A percentile compares a stretch with the other conserved stretches of the same genome.
Evolutionary conservation across 2,888 invertebrate genomes (phyloP).

Genomic region (Lochmaea crataegi): DNA sequence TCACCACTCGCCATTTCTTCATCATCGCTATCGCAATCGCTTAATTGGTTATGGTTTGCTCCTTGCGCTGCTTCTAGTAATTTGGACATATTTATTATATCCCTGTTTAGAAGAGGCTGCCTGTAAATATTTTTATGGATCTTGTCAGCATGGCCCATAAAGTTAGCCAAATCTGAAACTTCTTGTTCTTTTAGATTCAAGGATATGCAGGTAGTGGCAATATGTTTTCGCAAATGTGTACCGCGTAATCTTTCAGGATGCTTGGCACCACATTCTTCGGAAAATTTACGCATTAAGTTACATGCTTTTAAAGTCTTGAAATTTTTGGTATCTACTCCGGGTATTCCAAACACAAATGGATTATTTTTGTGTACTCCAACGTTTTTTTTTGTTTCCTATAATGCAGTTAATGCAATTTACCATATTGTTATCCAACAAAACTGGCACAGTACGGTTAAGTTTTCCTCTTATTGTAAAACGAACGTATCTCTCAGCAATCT

Average conservation of each 20-base stretch:
- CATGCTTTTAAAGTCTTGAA: background rate
- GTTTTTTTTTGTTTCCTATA: background rate
- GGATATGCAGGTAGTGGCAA: slow-evolving; percentile 50
- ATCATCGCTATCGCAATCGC: background rate
- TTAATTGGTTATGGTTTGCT: background rate
- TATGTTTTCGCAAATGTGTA: slow-evolving; percentile 49
- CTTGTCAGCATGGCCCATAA: slow-evolving; percentile 51
- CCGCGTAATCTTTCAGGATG: slow-evolving; percentile 46
- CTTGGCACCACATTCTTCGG: slow-evolving; percentile 48
- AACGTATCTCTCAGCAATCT: background rate
- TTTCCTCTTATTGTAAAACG: slow-evolving; percentile 1
- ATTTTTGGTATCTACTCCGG: background rate
- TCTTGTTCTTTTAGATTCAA: slow-evolving; percentile 46
- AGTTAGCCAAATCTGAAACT: slow-evolving; percentile 48
- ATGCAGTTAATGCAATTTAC: slow-evolving; percentile 4
- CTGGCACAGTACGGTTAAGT: slow-evolving; percentile 2
- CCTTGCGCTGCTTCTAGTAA: slow-evolving; percentile 47
- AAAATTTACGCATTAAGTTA: slow-evolving; percentile 45
- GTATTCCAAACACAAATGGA: background rate
- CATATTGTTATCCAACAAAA: background rate
- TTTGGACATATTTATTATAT: slow-evolving; percentile 47
- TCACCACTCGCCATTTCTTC: background rate
- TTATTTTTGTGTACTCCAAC: background rate
- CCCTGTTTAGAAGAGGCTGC: slow-evolving; percentile 44
- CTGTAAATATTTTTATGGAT: slow-evolving; percentile 50